phyloP scores from a whole-genome alignment of 2,797 vertebrate genomes.

The Liparis tanakae region DNA sequence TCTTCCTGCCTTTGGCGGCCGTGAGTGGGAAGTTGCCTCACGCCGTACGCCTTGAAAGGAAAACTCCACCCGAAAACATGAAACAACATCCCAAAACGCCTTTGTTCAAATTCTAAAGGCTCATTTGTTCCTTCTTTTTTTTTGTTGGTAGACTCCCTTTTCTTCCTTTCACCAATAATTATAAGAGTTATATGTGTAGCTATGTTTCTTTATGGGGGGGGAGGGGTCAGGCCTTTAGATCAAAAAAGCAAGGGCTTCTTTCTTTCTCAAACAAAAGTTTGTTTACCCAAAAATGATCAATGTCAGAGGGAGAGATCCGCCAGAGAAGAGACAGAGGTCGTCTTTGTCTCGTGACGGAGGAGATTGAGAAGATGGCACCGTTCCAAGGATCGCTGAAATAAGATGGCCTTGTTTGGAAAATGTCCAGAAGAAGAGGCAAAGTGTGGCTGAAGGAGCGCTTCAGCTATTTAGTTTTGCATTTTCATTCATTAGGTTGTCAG shows the following conservation, averaged over 20 bases:
- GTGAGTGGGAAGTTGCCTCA: slow-evolving; percentile 16
- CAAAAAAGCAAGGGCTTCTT: background rate
- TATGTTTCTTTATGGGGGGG: too few species aligned
- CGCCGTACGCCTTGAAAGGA: slow-evolving; percentile 7
- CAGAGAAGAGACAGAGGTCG: background rate
- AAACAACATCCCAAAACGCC: slow-evolving; percentile 1
- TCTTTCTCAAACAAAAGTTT: background rate
- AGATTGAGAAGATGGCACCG: background rate
- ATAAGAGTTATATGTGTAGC: background rate
- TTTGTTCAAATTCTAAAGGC: background rate
- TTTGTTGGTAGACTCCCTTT: background rate
- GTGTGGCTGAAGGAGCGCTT: too few species aligned
- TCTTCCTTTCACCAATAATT: background rate
- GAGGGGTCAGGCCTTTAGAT: background rate
- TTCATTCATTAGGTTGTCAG: background rate
- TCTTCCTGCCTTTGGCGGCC: background rate
- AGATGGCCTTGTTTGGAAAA: background rate
- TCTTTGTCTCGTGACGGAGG: background rate
- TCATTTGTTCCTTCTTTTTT: background rate
- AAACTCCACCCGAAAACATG: slow-evolving; percentile 26
- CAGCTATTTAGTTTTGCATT: background rate
- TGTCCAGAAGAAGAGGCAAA: background rate
- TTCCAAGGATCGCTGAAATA: background rate
- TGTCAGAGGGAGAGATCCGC: background rate
- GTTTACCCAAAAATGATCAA: background rate